Percentiles rank a stretch among this genome's conserved stretches.
Evolutionary conservation across 1,140 invertebrate genomes (phyloP).

Genomic region (Cryptotermes secundus): DNA sequence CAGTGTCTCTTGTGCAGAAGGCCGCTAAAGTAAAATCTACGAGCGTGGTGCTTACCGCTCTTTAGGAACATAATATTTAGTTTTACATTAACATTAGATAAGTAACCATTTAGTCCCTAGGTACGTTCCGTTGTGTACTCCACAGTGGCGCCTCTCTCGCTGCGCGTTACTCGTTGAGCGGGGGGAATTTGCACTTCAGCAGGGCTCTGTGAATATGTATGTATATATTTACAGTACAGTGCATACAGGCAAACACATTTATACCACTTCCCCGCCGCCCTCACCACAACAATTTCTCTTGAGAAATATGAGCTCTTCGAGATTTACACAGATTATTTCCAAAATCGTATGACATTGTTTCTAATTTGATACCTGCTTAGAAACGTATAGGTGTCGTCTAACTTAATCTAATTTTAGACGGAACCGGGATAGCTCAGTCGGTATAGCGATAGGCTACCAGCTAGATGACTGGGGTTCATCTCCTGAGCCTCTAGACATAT

Average conservation of each 20-base stretch:
- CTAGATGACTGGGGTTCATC: too few species aligned
- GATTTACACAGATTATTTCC: not conserved
- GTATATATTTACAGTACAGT: not conserved
- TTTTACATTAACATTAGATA: not conserved
- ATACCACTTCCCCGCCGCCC: not conserved
- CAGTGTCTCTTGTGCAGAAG: not conserved
- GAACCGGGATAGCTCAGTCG: too few species aligned
- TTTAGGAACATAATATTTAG: not conserved
- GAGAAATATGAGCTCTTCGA: slow-evolving; percentile 9
- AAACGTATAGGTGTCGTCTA: too few species aligned
- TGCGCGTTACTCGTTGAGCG: not conserved
- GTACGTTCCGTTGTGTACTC: not conserved
- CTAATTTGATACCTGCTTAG: not conserved
- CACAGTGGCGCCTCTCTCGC: not conserved
- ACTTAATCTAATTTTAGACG: too few species aligned
- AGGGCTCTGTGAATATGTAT: not conserved
- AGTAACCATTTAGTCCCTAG: not conserved
- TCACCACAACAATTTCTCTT: not conserved
- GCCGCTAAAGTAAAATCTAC: slow-evolving; percentile 9
- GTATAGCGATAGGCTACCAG: too few species aligned
- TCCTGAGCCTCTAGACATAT: too few species aligned
- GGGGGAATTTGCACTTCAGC: not conserved
- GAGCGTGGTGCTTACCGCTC: not conserved
- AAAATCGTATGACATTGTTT: not conserved
- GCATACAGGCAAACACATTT: not conserved